Percentiles rank a stretch among this genome's conserved stretches.
phyloP scores from a whole-genome alignment of 2,888 invertebrate genomes.

The Esperia sulphurella region DNA sequence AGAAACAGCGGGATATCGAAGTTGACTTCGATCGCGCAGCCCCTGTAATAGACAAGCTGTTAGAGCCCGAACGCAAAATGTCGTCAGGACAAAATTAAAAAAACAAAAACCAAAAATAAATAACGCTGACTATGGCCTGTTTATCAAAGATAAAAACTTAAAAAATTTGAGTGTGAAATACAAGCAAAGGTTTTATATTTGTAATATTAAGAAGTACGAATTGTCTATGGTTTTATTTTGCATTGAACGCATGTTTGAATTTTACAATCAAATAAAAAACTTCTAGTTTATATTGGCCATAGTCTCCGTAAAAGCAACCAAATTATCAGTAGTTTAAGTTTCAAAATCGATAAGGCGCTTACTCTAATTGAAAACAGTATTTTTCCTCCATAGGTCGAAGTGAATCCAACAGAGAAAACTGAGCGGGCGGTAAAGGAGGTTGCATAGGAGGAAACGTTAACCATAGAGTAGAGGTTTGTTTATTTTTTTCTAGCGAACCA shows the following conservation, averaged over 20 bases:
- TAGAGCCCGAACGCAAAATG: constrained; percentile 37
- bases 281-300: neutral
- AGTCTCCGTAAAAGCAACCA: constrained; percentile 1
- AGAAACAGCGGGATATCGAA: constrained; percentile 18
- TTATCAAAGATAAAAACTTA: neutral
- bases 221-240: too few species aligned
- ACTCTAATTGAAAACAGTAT: constrained; percentile 20
- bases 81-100: constrained; percentile 41
- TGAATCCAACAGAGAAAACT: constrained; percentile 2
- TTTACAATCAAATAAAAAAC: neutral
- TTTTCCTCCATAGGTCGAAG: constrained; percentile 36
- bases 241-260: too few species aligned
- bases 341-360: constrained; percentile 15
- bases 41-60: constrained; percentile 31
- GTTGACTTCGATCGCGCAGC: constrained; percentile 23
- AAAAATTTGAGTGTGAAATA: too few species aligned
- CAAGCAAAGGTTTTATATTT: too few species aligned
- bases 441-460: constrained; percentile 4
- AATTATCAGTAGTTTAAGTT: constrained; percentile 5
- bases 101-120: constrained; percentile 5
- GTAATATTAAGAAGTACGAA: too few species aligned
- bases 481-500: constrained; percentile 1
- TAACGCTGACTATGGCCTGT: neutral
- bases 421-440: constrained; percentile 13
- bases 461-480: constrained; percentile 16